Conservation (phyloP, 2,888 invertebrate genomes). For the Apomyelois bistriatella region DNA sequence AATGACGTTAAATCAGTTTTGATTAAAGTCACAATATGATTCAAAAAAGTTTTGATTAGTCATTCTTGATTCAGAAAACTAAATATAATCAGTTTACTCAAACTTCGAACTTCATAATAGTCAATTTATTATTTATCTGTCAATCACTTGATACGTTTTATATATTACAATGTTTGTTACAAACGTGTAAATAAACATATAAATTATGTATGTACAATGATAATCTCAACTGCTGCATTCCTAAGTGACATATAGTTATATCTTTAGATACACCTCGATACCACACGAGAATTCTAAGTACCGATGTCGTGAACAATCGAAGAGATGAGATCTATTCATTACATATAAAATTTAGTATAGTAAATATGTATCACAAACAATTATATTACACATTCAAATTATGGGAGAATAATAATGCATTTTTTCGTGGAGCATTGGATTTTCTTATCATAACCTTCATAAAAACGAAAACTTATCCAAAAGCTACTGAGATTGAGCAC, state of each 20-base stretch:
- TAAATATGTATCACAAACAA: conserved; percentile 11
- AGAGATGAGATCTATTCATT: conserved; percentile 11
- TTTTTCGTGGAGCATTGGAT: neutral
- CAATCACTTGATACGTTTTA: conserved; percentile 32
- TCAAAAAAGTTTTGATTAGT: too few species aligned
- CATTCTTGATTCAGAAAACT: too few species aligned
- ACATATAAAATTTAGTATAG: conserved; percentile 5
- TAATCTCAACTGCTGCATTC: conserved; percentile 40
- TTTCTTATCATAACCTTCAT: neutral
- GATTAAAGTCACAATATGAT: too few species aligned
- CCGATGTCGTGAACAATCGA: conserved; percentile 1
- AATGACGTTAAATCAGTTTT: too few species aligned
- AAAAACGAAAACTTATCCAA: neutral
- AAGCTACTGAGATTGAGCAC: neutral
- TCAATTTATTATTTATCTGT: neutral
- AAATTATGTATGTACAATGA: conserved; percentile 34
- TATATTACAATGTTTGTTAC: conserved; percentile 24
- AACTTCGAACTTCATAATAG: too few species aligned
- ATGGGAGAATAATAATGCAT: neutral
- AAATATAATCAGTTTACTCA: too few species aligned
- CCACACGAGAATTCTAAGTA: conserved; percentile 7
- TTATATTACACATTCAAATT: neutral
- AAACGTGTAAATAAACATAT: conserved; percentile 19
- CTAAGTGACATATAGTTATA: conserved; percentile 16
- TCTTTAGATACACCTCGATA: conserved; percentile 2